Evolutionary conservation across 2,797 vertebrate genomes (phyloP).

Genomic region (Danio jaintianensis): DNA sequence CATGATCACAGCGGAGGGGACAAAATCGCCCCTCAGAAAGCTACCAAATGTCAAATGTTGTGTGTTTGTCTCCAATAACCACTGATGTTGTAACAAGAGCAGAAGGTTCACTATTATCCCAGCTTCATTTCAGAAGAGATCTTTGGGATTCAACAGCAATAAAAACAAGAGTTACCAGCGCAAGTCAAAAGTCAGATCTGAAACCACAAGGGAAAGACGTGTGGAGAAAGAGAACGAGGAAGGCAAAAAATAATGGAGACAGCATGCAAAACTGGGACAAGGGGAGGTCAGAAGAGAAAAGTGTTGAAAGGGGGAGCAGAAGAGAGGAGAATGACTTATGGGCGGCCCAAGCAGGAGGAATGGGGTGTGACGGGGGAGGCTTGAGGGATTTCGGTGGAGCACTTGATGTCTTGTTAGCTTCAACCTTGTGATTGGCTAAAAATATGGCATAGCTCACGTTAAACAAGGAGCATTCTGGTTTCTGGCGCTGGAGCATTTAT

Average conservation of each 20-base stretch:
- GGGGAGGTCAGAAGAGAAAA: constrained; percentile 7
- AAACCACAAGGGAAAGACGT: not conserved
- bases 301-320: not conserved
- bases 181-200: constrained; percentile 5
- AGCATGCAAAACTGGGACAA: constrained; percentile 20
- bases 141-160: not conserved
- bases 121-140: not conserved
- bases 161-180: not conserved
- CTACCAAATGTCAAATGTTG: constrained; percentile 24
- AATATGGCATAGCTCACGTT: constrained; percentile 31
- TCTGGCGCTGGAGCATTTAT: constrained; percentile 29
- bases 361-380: constrained; percentile 19
- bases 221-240: not conserved
- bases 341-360: constrained; percentile 3
- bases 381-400: constrained; percentile 17
- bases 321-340: constrained; percentile 22
- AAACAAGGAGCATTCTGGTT: constrained; percentile 34
- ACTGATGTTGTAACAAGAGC: not conserved
- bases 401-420: constrained; percentile 43
- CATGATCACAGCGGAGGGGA: not conserved
- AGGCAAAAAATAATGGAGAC: not conserved
- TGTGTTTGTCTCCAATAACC: not conserved
- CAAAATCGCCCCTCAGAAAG: constrained; percentile 2
- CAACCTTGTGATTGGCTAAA: constrained; percentile 29
- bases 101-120: not conserved